These are phyloP conservation scores for Acomys russatus DNA, from an alignment of 2,797 vertebrate species.

Conservation along the genomic window DNA sequence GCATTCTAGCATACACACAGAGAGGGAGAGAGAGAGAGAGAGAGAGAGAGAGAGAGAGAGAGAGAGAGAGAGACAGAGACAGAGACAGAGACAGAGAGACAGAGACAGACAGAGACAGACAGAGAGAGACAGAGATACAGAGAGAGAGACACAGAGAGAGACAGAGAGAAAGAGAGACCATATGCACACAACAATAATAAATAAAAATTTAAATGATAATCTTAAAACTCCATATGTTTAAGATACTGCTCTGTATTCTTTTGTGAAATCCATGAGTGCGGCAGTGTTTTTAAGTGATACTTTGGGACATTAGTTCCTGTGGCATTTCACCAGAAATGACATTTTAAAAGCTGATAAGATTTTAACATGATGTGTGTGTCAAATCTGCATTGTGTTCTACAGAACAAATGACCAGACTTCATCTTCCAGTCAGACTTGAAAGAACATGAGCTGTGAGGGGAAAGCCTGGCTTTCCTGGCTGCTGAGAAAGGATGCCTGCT, in stretches of 20 bases:
- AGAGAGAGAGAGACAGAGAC: too few species aligned
- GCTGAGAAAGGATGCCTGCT: background rate
- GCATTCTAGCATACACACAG: background rate
- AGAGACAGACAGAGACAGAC: background rate
- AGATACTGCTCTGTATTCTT: constrained; percentile 67
- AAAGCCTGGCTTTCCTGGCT: background rate
- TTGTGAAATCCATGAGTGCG: constrained; percentile 67
- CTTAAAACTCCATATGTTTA: constrained; percentile 32
- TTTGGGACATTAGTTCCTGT: constrained; percentile 62
- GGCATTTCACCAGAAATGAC: constrained; percentile 75
- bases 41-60: background rate
- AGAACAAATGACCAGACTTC: constrained; percentile 48
- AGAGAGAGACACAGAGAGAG: too few species aligned
- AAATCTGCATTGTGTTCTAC: constrained; percentile 67
- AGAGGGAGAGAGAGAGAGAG: too few species aligned
- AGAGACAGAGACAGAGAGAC: too few species aligned
- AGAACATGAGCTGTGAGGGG: background rate
- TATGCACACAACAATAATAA: background rate
- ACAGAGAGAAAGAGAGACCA: background rate
- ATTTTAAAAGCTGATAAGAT: constrained; percentile 76
- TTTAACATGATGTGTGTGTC: constrained; percentile 53
- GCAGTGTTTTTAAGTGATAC: constrained; percentile 75
- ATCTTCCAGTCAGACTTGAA: constrained; percentile 57
- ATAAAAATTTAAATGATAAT: constrained; percentile 11
- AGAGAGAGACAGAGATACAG: too few species aligned